phyloP scores from a whole-genome alignment of 2,888 invertebrate genomes.

The Caenorhabditis afra region DNA sequence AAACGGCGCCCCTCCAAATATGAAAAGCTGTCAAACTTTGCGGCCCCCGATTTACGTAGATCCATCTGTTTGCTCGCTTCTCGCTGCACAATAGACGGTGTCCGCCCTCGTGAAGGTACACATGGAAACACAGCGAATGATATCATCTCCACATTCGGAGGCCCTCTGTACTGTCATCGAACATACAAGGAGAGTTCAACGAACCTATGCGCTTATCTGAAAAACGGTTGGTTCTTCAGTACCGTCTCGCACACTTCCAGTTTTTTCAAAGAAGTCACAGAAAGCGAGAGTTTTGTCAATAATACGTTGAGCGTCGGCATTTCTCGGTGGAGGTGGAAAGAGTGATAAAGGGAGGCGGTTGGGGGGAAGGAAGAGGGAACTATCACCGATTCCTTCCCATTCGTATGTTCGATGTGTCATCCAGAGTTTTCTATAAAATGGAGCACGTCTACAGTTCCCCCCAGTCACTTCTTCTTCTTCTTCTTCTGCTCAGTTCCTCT shows the following conservation, averaged over 20 bases:
- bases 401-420: conserved; percentile 50
- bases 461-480: neutral
- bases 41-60: conserved; percentile 32
- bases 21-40: conserved; percentile 52
- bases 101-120: conserved; percentile 53
- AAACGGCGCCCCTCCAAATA: conserved; percentile 41
- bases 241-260: conserved; percentile 14
- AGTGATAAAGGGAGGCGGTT: conserved; percentile 18
- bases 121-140: conserved; percentile 39
- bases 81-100: conserved; percentile 37
- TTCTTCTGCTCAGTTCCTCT: neutral
- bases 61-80: conserved; percentile 42
- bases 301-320: conserved; percentile 12
- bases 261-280: conserved; percentile 19
- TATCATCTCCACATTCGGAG: conserved; percentile 35
- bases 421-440: conserved; percentile 15
- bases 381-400: conserved; percentile 28
- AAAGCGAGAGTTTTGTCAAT: conserved; percentile 25
- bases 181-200: conserved; percentile 27
- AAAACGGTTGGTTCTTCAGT: neutral
- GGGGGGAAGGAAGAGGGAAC: conserved; percentile 5
- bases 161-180: no score
- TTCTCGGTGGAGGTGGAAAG: conserved; percentile 1
- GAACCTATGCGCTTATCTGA: conserved; percentile 7
- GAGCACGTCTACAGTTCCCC: neutral